These are phyloP conservation scores for rat (Rattus norvegicus) DNA, from an alignment of 2,113 vertebrate species.

Conservation along the genomic window GRCr8 NC_086022.1:17644501-17645000, in stretches of 20 bases:
- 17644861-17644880: not conserved
- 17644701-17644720: not conserved
- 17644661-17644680: slow-evolving; percentile 30
- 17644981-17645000: not conserved
- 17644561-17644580: not conserved
- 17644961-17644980: not conserved
- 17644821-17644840: not conserved
- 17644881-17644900: not conserved
- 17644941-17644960: not conserved
- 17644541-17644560: not conserved
- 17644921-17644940: not conserved
- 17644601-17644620: not conserved
- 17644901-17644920: not conserved
- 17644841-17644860: slow-evolving; percentile 20
- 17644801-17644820: not conserved
- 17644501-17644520: not conserved
- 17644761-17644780: not conserved
- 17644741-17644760: slow-evolving; percentile 29
- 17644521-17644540: not conserved
- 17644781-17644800: not conserved
- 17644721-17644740: not conserved
- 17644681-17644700: not conserved
- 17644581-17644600: not conserved
- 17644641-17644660: not conserved
- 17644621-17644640: not conserved